phyloP scores from a whole-genome alignment of 2,797 vertebrate genomes.

The Malacoraja senta region DNA sequence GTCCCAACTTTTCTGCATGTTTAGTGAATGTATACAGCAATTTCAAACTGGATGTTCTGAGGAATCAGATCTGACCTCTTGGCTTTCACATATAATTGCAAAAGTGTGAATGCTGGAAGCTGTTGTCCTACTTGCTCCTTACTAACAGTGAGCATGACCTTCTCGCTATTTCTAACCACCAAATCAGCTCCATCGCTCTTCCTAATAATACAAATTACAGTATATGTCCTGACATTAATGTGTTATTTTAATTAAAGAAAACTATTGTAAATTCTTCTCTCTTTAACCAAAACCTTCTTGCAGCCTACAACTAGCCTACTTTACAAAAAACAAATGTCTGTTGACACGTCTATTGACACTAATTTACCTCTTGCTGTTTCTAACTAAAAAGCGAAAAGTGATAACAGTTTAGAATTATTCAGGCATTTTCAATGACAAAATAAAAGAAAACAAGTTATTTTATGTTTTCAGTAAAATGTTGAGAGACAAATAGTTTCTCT shows the following conservation, averaged over 20 bases:
- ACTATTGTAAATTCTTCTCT: neutral
- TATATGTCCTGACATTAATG: neutral
- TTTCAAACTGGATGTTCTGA: too few relatives aligned
- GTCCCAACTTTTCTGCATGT: too few relatives aligned
- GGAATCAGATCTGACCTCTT: neutral
- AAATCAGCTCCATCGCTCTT: neutral
- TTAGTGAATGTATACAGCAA: too few relatives aligned
- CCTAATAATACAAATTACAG: neutral
- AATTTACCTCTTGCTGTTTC: neutral
- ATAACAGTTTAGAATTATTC: neutral
- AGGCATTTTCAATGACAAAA: neutral
- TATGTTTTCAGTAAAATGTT: neutral
- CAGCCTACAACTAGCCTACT: neutral
- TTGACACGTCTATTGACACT: too few relatives aligned
- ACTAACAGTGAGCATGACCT: neutral
- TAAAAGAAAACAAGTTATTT: neutral
- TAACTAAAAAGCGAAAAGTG: too few relatives aligned
- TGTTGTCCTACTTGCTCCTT: neutral
- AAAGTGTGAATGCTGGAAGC: neutral
- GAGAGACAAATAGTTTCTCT: neutral
- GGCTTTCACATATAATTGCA: neutral
- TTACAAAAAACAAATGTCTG: neutral
- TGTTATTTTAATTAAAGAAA: neutral
- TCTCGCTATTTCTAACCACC: neutral
- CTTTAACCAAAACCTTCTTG: neutral